Evolutionary conservation across 2,888 invertebrate species (phyloP), one percentile per base, ranked within the genome.

Genomic region (Pachymerium ferrugineum): DNA sequence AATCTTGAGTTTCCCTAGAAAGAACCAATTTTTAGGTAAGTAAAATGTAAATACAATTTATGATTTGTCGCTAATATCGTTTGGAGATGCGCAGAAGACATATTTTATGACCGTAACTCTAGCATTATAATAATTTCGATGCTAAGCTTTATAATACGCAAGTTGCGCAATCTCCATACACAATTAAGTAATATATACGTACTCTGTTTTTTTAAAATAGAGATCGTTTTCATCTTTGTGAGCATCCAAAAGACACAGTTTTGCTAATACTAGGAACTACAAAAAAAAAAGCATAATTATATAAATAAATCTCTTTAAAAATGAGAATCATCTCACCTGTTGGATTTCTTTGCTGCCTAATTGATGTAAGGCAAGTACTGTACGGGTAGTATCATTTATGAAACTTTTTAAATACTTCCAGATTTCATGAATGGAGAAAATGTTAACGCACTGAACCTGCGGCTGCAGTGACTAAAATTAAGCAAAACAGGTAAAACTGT

Each of bases 371-470:
- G 68, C 29, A 31, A 73, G 35, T 19, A 25, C 67, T 19, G 73
- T 33, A 29, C 68, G 38, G 5, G 73, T 14, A 19, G 67, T 12
- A 68, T 73, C 73, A 35, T 73, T 73, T n/a, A 73, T 73, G 25
- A 73, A 73, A 68, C 67, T 31, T 35, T 73, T 73, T 35, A 73
- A 73, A 35, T 73, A 73, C 25, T 68, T 73, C 73, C 73, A 73
- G 29, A 73, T 73, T 68, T 73, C 73, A 73, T 73, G 73, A 33
- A 73, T 73, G 14, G 73, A 68, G 35, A 73, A 73, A 33, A 73
- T 73, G 47, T 73, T 73, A 22, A 73, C 73, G 22, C 73, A 73
- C 33, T 73, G 73, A 10, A 73, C 73, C 67, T 73, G 73, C 28
- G 73, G 73, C 35, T 73, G 73, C 67, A 73, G 47, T 25, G 73